phyloP scores from a whole-genome alignment of 2,113 vertebrate species.

The Periophthalmus modestus region DNA sequence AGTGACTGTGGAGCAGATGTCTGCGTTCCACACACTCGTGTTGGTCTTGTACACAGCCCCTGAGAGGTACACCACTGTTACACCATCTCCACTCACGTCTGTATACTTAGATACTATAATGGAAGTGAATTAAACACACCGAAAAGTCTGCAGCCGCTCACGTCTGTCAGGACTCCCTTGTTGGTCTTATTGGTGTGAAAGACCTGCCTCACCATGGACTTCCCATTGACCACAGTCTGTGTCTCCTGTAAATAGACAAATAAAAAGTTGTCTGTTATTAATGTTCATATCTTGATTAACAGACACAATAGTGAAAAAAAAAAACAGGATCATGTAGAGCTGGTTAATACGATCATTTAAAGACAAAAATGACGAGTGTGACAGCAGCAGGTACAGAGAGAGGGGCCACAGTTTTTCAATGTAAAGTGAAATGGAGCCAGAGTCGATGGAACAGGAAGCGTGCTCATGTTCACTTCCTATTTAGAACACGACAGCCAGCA shows the following conservation, averaged over 20 bases:
- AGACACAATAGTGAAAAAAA: too few species aligned
- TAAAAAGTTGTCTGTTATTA: neutral
- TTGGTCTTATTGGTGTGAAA: conserved; percentile 30
- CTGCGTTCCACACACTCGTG: conserved; percentile 15
- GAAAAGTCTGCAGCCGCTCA: conserved; percentile 46
- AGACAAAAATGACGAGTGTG: too few species aligned
- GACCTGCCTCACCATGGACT: conserved; percentile 25
- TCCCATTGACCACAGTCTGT: conserved; percentile 33
- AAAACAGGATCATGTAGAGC: too few species aligned
- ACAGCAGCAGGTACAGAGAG: too few species aligned
- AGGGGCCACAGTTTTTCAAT: too few species aligned
- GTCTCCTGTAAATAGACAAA: conserved; percentile 26
- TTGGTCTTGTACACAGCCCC: conserved; percentile 40
- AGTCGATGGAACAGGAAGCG: too few species aligned
- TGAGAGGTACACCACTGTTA: neutral
- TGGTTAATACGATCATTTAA: too few species aligned
- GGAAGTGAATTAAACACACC: conserved; percentile 7
- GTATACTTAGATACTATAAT: neutral
- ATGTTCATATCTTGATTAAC: too few species aligned
- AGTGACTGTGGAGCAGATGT: conserved; percentile 35
- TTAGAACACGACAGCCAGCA: too few species aligned
- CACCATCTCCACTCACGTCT: neutral
- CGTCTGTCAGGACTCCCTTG: conserved; percentile 31
- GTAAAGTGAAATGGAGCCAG: too few species aligned
- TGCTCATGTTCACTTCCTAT: too few species aligned